These are phyloP conservation scores for Tringa solitaria DNA, from an alignment of 2,113 vertebrate genomes.

Conservation along the genomic window DNA sequence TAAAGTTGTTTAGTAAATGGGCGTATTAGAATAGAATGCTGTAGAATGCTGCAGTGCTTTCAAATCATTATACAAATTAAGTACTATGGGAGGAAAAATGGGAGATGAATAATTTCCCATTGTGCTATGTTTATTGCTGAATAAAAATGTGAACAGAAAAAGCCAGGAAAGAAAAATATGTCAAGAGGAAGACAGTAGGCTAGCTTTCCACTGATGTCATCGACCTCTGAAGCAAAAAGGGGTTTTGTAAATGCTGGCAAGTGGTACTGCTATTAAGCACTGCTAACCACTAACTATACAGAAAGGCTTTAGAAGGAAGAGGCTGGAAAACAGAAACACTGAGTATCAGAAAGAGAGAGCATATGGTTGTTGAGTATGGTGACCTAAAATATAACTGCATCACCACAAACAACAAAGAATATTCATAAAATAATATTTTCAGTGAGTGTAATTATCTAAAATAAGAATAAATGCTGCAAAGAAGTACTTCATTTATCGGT, in stretches of 20 bases:
- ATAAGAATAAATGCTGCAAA: background rate
- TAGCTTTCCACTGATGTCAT: constrained; percentile 13
- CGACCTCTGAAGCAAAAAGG: background rate
- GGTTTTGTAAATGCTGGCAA: background rate
- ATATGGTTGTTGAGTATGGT: background rate
- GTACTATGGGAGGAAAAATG: background rate
- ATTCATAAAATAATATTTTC: background rate
- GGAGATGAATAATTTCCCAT: background rate
- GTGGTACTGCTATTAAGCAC: background rate
- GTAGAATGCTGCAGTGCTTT: background rate
- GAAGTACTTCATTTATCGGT: background rate
- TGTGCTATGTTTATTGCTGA: background rate
- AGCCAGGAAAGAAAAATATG: background rate
- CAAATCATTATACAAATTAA: background rate
- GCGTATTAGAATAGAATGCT: background rate
- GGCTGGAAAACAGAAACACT: background rate
- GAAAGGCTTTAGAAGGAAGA: background rate
- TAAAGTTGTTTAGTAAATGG: background rate
- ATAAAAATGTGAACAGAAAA: background rate
- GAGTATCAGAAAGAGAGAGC: background rate
- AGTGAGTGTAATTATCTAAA: background rate
- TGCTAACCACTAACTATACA: background rate
- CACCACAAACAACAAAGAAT: background rate
- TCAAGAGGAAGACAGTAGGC: background rate
- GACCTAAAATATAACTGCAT: background rate